Conservation (phyloP, 2,888 invertebrate genomes). For the Tipula unca region DNA sequence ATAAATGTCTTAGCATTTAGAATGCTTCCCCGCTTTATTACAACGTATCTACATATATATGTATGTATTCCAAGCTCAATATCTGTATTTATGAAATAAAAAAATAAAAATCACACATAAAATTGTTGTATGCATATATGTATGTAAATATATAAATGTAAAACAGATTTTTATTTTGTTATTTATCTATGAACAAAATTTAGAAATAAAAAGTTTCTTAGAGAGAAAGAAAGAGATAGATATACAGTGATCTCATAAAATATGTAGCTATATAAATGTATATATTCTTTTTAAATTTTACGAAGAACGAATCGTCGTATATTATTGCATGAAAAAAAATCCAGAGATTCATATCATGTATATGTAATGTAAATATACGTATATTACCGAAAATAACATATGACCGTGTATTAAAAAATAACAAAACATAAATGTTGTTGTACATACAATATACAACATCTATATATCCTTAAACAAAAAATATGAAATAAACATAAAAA, state of each 20-base stretch:
- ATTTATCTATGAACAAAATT: not conserved
- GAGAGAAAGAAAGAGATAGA: not conserved
- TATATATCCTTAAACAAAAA: not conserved
- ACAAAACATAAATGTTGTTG: not conserved
- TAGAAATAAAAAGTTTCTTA: not conserved
- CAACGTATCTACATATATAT: not conserved
- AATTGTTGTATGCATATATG: not conserved
- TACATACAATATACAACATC: not conserved
- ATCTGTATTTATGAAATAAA: not conserved
- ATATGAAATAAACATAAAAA: not conserved
- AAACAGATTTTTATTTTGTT: not conserved
- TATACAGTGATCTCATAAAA: not conserved
- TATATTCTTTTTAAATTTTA: not conserved
- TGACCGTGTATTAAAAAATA: constrained; percentile 8
- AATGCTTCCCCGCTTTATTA: not conserved
- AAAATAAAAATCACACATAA: not conserved
- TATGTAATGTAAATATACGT: not conserved
- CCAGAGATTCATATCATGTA: not conserved
- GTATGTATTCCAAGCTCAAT: no score
- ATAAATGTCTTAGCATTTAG: not conserved
- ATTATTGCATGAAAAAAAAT: not conserved
- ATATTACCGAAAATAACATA: not conserved
- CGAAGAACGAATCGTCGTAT: not conserved
- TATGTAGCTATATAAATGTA: not conserved
- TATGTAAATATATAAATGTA: not conserved